Base-by-base conservation (phyloP, 2,113 vertebrate genomes). In the Pteronura brasiliensis region DNA sequence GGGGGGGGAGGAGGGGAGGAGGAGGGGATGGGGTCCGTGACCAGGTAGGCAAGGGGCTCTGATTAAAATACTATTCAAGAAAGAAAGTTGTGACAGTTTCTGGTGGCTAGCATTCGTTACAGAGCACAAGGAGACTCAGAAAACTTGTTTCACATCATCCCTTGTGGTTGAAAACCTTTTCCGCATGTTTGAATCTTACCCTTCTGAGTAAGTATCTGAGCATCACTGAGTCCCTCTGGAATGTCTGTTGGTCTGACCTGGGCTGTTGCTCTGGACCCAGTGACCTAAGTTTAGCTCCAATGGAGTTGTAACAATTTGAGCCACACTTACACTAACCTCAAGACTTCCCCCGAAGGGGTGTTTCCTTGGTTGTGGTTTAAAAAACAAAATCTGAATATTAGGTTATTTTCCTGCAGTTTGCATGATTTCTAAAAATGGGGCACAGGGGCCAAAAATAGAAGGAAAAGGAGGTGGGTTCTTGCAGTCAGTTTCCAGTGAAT, bases 341-440 rank as follows among this genome's bases (percentile, higher is more conserved):
- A 69, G 88, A 83, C 67, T 92, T 85, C 90, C 79, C 52, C 59
- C 1, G 2, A 90, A 86, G 49, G 1, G 0, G 27, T 79, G 59
- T 23, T 88, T 91, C 21, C 74, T 83, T 39, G 61, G 76, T 71
- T 79, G 85, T 74, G 85, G 59, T 93, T 96, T 95, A 84, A 94
- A 95, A 95, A 93, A 85, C 71, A 90, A 63, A 63, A 21, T 83
- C 25, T 76, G 85, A 93, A 65, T 87, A n/a, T 59, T 39, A 61
- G 72, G 42, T 95, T 93, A 47, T 95, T 91, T 96, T 84, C 92
- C 67, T 91, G 20, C 72, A 49, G 96, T 90, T 71, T 83, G 88
- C 79, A 55, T 87, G 36, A 21, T 52, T 74, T 90, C 76, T 95
- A 81, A 90, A 97, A 94, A 88, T 65, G 88, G 55, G 47, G 7